Evolutionary conservation across 2,888 invertebrate genomes (phyloP).

Genomic region (Hirtodrosophila histrioides): DNA sequence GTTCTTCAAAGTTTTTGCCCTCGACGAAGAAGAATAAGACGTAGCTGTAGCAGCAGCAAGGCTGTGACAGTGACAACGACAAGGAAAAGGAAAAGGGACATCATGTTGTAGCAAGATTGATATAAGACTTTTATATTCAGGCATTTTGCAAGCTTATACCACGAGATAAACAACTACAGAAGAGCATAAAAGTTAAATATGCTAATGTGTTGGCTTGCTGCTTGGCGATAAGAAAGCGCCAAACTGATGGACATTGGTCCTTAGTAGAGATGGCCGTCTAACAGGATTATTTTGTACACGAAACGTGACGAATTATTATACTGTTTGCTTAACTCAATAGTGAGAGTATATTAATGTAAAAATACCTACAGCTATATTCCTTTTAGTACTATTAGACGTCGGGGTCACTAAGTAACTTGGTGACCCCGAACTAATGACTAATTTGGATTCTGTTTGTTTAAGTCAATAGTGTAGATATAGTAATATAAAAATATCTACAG

Average conservation of each 20-base stretch:
- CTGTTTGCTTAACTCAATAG: too few species aligned
- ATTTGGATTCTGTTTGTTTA: too few species aligned
- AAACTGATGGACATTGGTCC: conserved; percentile 46
- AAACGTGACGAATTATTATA: too few species aligned
- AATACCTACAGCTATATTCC: too few species aligned
- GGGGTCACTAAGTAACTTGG: too few species aligned
- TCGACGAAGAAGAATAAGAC: conserved; percentile 12
- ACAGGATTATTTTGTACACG: too few species aligned
- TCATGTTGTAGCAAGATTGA: conserved; percentile 72
- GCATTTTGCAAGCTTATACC: conserved; percentile 73
- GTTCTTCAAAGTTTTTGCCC: conserved; percentile 33
- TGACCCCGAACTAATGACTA: too few species aligned
- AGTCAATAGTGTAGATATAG: too few species aligned
- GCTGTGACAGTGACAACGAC: conserved; percentile 38
- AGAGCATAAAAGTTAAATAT: conserved; percentile 70
- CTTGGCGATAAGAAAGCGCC: conserved; percentile 36
- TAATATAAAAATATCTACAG: too few species aligned
- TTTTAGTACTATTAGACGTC: too few species aligned
- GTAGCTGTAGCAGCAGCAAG: conserved; percentile 3
- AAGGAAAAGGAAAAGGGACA: conserved; percentile 44
- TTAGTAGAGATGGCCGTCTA: background rate
- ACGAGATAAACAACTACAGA: conserved; percentile 63
- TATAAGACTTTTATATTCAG: conserved; percentile 78
- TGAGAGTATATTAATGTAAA: too few species aligned
- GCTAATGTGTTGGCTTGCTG: conserved; percentile 66